phyloP scores from a whole-genome alignment of 2,888 invertebrate species.

The Yponomeuta plumbellus region DNA sequence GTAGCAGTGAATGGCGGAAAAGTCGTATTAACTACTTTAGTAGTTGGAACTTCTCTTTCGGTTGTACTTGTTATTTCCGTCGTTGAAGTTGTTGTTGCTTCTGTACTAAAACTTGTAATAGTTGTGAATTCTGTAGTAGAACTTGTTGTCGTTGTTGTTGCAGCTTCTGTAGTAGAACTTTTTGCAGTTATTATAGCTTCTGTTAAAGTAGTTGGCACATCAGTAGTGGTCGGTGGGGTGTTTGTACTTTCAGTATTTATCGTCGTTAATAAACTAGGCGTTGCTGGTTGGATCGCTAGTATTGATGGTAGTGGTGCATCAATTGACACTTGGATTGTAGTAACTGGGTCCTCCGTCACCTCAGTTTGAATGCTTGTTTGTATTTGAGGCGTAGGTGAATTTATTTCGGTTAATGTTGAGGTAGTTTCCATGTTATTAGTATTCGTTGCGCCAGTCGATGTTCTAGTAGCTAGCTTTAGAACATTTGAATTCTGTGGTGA shows the following conservation, averaged over 20 bases:
- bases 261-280: constrained; percentile 23
- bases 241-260: constrained; percentile 25
- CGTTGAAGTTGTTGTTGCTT: constrained; percentile 25
- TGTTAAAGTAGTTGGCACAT: constrained; percentile 25
- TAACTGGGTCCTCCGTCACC: constrained; percentile 34
- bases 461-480: constrained; percentile 57
- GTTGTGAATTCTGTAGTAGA: constrained; percentile 25
- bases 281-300: constrained; percentile 22
- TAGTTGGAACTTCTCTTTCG: constrained; percentile 24
- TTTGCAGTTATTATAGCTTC: constrained; percentile 25
- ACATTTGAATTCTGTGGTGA: constrained; percentile 61
- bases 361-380: constrained; percentile 32
- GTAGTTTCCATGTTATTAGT: constrained; percentile 35
- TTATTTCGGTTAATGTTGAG: constrained; percentile 49
- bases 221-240: constrained; percentile 17
- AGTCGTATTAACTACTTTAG: constrained; percentile 6
- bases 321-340: constrained; percentile 30
- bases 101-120: too few relatives aligned
- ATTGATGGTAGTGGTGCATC: constrained; percentile 30
- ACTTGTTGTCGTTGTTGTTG: constrained; percentile 25
- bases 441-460: constrained; percentile 37
- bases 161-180: constrained; percentile 26
- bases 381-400: constrained; percentile 48
- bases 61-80: constrained; percentile 22
- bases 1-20: constrained; percentile 18